phyloP scores from a whole-genome alignment of 1,140 invertebrate species.

The Popillia japonica region DNA sequence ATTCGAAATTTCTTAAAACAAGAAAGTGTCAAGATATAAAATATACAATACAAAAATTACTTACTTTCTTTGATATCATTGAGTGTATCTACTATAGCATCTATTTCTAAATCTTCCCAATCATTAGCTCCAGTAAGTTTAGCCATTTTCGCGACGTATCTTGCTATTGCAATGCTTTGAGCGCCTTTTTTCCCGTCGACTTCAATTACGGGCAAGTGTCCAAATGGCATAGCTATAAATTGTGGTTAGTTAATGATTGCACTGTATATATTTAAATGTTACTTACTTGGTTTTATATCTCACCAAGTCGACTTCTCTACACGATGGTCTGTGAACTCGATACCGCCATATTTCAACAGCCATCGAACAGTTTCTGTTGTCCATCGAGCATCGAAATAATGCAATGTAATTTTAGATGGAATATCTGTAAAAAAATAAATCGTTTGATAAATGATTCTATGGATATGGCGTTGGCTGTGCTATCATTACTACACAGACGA shows the following conservation, averaged over 20 bases:
- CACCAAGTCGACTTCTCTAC: conserved; percentile 68
- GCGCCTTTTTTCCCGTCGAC: conserved; percentile 71
- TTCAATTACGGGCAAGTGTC: conserved; percentile 77
- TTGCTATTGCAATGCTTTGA: conserved; percentile 74
- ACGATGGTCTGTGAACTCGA: conserved; percentile 77
- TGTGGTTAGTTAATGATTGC: not conserved
- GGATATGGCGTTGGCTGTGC: too few species aligned
- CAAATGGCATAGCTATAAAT: conserved; percentile 72
- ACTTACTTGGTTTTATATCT: conserved; percentile 62
- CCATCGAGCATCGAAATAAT: conserved; percentile 74
- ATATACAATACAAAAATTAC: not conserved
- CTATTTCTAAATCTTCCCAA: conserved; percentile 71
- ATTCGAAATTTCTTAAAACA: not conserved
- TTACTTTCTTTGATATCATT: conserved; percentile 60
- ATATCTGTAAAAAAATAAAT: not conserved
- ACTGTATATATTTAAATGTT: conserved; percentile 3
- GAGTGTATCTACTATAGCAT: conserved; percentile 69
- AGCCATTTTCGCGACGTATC: conserved; percentile 73
- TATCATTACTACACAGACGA: too few species aligned
- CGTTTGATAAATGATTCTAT: too few species aligned
- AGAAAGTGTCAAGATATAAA: not conserved
- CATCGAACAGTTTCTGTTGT: conserved; percentile 77
- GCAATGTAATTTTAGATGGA: not conserved
- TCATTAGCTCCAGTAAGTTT: conserved; percentile 70
- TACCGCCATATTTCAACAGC: conserved; percentile 72